These are phyloP conservation scores for Leptura quadrifasciata DNA, from an alignment of 2,888 invertebrate genomes.

Conservation along the genomic window DNA sequence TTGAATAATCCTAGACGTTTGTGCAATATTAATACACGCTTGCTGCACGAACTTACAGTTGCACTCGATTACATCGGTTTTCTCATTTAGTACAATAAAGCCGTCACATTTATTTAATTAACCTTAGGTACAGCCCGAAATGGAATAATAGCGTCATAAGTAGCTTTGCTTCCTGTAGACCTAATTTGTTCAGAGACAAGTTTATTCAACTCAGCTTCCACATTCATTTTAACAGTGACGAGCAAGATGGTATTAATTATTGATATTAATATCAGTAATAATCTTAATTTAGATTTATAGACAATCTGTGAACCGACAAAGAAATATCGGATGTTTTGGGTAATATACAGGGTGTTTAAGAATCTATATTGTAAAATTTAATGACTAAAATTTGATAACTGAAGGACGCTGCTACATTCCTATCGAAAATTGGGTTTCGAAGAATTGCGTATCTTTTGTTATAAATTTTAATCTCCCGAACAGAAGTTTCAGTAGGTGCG, in stretches of 20 bases:
- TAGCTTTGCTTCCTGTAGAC: conserved; percentile 51
- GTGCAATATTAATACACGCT: not conserved
- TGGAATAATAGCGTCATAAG: conserved; percentile 52
- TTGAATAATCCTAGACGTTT: not conserved
- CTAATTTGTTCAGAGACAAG: conserved; percentile 45
- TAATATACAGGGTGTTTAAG: too few relatives aligned
- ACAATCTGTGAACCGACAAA: not conserved
- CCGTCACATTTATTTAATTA: conserved; percentile 51
- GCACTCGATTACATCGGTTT: not conserved
- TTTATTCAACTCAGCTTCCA: conserved; percentile 51
- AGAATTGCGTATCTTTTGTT: too few relatives aligned
- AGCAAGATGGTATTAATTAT: not conserved
- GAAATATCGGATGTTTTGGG: not conserved
- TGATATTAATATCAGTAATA: not conserved
- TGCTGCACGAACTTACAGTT: not conserved
- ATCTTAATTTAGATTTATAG: too few relatives aligned
- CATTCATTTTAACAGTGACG: not conserved
- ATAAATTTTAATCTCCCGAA: too few relatives aligned
- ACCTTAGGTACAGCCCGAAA: conserved; percentile 31
- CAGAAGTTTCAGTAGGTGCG: too few relatives aligned
- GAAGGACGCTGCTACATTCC: too few relatives aligned
- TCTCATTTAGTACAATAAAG: not conserved
- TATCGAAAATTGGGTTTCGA: too few relatives aligned
- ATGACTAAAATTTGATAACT: too few relatives aligned
- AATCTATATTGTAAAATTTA: too few relatives aligned